These are phyloP conservation scores for Mylabris phalerata DNA, from an alignment of 1,140 invertebrate genomes.

Conservation along the genomic window DNA sequence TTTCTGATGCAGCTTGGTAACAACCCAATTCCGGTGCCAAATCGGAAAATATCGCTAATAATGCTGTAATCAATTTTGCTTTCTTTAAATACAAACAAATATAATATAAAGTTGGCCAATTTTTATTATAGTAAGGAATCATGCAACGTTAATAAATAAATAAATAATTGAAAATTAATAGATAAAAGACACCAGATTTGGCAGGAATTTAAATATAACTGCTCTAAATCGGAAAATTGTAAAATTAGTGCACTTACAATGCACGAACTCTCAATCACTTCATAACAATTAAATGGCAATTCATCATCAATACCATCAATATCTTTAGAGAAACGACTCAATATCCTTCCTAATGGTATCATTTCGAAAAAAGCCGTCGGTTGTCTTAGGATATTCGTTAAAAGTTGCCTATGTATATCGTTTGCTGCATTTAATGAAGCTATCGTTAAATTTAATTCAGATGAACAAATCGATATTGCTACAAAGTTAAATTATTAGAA, in stretches of 20 bases:
- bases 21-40: slow-evolving; percentile 64
- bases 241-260: slow-evolving; percentile 32
- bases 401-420: slow-evolving; percentile 52
- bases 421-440: slow-evolving; percentile 55
- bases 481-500: slow-evolving; percentile 34
- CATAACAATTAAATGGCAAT: slow-evolving; percentile 43
- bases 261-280: slow-evolving; percentile 39
- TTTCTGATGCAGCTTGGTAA: slow-evolving; percentile 60
- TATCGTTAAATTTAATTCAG: slow-evolving; percentile 50
- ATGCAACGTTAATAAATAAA: slow-evolving; percentile 36
- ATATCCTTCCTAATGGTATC: slow-evolving; percentile 63
- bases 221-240: slow-evolving; percentile 11
- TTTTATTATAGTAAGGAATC: not conserved
- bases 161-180: not conserved
- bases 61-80: slow-evolving; percentile 48
- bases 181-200: not conserved
- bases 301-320: slow-evolving; percentile 57
- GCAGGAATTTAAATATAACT: slow-evolving; percentile 30
- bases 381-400: slow-evolving; percentile 55
- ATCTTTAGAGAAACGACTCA: slow-evolving; percentile 70
- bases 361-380: slow-evolving; percentile 71
- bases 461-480: slow-evolving; percentile 48
- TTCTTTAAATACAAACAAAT: no score
- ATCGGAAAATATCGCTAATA: slow-evolving; percentile 60
- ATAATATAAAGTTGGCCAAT: no score